Percentiles rank a stretch among this genome's conserved stretches.
These are phyloP conservation scores for Tribolium freemani DNA, from an alignment of 2,888 invertebrate species.

Conservation along the genomic window DNA sequence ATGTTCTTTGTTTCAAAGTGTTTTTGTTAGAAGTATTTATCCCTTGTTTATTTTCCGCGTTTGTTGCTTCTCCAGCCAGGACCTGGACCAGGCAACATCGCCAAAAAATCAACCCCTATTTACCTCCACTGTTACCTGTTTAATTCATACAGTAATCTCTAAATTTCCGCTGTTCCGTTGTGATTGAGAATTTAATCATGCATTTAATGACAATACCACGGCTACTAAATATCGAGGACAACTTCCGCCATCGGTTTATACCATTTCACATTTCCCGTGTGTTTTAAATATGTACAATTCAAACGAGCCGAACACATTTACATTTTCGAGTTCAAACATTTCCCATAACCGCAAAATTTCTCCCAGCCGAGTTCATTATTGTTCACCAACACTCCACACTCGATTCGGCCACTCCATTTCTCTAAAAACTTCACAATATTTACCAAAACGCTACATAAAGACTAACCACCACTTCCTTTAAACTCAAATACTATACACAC, in stretches of 20 bases:
- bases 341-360: conserved; percentile 41
- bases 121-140: conserved; percentile 28
- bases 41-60: conserved; percentile 53
- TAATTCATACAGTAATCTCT: conserved; percentile 51
- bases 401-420: conserved; percentile 12
- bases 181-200: conserved; percentile 49
- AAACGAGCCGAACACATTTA: conserved; percentile 44
- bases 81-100: conserved; percentile 14
- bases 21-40: conserved; percentile 56
- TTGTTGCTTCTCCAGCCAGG: conserved; percentile 33
- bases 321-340: conserved; percentile 42
- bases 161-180: conserved; percentile 53
- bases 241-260: conserved; percentile 45
- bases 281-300: conserved; percentile 46
- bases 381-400: not conserved
- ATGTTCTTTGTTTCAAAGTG: conserved; percentile 59
- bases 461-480: not conserved
- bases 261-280: conserved; percentile 44
- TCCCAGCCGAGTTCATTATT: conserved; percentile 41
- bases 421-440: not conserved
- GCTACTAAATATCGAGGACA: conserved; percentile 44
- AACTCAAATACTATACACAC: too few species aligned
- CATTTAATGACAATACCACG: conserved; percentile 53
- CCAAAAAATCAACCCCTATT: conserved; percentile 27
- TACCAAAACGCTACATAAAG: not conserved